Evolutionary conservation across 2,113 vertebrate species (phyloP).

Genomic region (Oncorhynchus gorbuscha): DNA sequence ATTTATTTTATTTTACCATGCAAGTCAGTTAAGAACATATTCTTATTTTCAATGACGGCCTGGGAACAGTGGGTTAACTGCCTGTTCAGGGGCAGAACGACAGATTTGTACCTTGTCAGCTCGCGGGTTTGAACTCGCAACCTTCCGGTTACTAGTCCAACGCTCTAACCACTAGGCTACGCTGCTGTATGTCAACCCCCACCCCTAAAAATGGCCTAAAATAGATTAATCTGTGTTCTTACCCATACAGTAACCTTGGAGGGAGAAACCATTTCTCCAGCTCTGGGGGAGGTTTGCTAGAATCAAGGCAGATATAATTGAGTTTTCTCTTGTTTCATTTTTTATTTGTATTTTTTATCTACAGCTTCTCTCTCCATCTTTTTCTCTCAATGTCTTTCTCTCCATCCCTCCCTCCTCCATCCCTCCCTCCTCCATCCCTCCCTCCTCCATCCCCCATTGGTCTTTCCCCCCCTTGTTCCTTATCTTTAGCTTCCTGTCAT

Average conservation of each 20-base stretch:
- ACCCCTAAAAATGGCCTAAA: conserved; percentile 24
- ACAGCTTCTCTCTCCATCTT: not conserved
- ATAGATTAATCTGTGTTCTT: conserved; percentile 9
- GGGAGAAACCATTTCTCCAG: not conserved
- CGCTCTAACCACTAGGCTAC: too few species aligned
- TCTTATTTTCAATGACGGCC: too few species aligned
- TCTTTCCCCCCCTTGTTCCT: not conserved
- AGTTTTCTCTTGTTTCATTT: not conserved
- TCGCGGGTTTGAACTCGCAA: too few species aligned
- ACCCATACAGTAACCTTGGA: conserved; percentile 33
- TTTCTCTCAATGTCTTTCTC: not conserved
- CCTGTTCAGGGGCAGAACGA: too few species aligned
- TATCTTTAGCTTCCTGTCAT: not conserved
- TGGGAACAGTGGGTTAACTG: too few species aligned
- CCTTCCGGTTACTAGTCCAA: too few species aligned
- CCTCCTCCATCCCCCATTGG: not conserved
- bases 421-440: not conserved
- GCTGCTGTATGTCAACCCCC: conserved; percentile 5
- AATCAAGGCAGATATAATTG: not conserved
- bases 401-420: not conserved
- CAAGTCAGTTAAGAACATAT: too few species aligned
- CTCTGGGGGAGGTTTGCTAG: not conserved
- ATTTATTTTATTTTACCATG: too few species aligned
- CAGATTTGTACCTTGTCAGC: too few species aligned
- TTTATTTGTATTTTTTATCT: not conserved